Evolutionary conservation across 2,113 vertebrate genomes (phyloP).

Genomic region (Platysternon megacephalum): DNA sequence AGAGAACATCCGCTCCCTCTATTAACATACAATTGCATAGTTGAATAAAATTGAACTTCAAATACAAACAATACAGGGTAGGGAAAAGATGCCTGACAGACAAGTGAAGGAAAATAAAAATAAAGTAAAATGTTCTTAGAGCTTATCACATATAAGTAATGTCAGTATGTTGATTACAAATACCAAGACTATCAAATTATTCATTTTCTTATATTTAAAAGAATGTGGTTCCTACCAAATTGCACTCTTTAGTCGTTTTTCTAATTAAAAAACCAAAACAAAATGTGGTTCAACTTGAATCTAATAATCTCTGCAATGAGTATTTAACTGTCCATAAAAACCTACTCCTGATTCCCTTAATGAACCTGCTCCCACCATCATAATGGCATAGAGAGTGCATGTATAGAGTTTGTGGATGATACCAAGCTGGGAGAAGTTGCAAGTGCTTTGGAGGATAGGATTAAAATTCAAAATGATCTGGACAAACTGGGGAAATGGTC

Average conservation of each 20-base stretch:
- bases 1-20: rapidly evolving
- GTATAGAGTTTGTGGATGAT: too few relatives aligned
- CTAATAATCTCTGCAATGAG: conserved; percentile 28
- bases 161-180: neutral
- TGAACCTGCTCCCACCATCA: conserved; percentile 34
- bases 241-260: neutral
- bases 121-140: rapidly evolving
- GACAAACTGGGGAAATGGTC: too few relatives aligned
- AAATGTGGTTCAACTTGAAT: neutral
- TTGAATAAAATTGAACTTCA: neutral
- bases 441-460: too few relatives aligned
- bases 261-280: conserved; percentile 24
- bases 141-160: neutral
- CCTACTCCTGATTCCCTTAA: conserved; percentile 28
- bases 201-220: neutral
- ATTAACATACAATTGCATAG: neutral
- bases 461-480: too few relatives aligned
- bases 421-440: too few relatives aligned
- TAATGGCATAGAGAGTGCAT: neutral
- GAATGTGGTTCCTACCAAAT: neutral
- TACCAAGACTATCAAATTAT: neutral
- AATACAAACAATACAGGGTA: neutral
- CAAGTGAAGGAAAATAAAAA: rapidly evolving
- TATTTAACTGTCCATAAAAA: conserved; percentile 56
- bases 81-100: neutral